Evolutionary conservation across 1,140 invertebrate species (phyloP).

Genomic region (Aphidius ervi): DNA sequence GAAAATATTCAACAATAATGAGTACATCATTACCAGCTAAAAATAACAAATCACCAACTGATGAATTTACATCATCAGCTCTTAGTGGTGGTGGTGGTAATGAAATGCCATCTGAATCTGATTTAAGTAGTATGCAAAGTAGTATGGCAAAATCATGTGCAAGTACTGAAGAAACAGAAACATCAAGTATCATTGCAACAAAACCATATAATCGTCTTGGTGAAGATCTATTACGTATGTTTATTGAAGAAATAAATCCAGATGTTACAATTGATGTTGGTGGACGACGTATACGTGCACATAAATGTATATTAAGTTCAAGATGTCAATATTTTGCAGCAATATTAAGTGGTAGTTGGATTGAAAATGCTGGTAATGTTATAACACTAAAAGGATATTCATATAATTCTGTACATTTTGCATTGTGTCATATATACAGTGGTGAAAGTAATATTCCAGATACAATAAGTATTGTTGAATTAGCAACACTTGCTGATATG

Average conservation of each 20-base stretch:
- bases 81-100: slow-evolving; percentile 44
- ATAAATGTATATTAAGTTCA: slow-evolving; percentile 85
- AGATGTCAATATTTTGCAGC: slow-evolving; percentile 89
- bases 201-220: slow-evolving; percentile 66
- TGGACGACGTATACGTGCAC: slow-evolving; percentile 74
- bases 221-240: slow-evolving; percentile 83
- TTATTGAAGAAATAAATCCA: slow-evolving; percentile 80
- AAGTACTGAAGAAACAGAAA: slow-evolving; percentile 55
- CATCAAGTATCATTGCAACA: slow-evolving; percentile 45
- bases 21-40: slow-evolving; percentile 46
- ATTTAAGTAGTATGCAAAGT: slow-evolving; percentile 56
- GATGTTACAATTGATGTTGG: slow-evolving; percentile 79
- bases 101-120: slow-evolving; percentile 49
- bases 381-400: slow-evolving; percentile 82
- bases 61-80: slow-evolving; percentile 21
- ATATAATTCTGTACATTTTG: slow-evolving; percentile 80
- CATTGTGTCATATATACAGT: slow-evolving; percentile 87
- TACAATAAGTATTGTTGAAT: slow-evolving; percentile 76
- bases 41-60: slow-evolving; percentile 43
- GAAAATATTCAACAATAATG: slow-evolving; percentile 41
- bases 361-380: slow-evolving; percentile 73
- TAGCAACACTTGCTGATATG: slow-evolving; percentile 83
- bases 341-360: slow-evolving; percentile 78
- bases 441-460: slow-evolving; percentile 81
- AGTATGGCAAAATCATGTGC: slow-evolving; percentile 55